These are phyloP conservation scores for Nesoenas mayeri DNA, from an alignment of 2,113 vertebrate genomes.

Conservation along the genomic window DNA sequence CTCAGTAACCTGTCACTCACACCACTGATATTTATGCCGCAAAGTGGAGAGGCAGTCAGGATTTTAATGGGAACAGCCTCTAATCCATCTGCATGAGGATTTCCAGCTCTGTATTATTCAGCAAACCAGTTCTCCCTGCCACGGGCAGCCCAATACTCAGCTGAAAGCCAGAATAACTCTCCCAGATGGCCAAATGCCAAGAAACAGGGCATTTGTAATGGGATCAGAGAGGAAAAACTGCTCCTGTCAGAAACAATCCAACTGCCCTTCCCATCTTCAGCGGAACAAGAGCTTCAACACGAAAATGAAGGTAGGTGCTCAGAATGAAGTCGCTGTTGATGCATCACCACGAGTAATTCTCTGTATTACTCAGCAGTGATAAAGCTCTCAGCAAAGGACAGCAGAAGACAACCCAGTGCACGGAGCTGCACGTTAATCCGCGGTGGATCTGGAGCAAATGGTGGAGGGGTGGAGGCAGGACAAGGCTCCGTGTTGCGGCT, in stretches of 20 bases:
- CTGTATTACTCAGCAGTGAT: neutral
- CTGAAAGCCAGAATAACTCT: neutral
- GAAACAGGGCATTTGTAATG: neutral
- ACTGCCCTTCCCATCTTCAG: neutral
- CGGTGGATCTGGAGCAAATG: neutral
- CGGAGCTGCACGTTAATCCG: neutral
- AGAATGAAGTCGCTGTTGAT: accelerated
- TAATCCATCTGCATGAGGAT: neutral
- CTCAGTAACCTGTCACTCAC: neutral
- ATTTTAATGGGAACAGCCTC: constrained; percentile 7
- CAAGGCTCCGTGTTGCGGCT: accelerated
- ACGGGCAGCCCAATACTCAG: neutral
- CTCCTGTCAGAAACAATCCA: constrained; percentile 11
- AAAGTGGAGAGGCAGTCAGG: neutral
- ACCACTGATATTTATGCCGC: neutral
- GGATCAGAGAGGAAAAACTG: constrained; percentile 11
- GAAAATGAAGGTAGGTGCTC: accelerated
- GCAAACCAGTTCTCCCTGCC: neutral
- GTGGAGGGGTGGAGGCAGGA: neutral
- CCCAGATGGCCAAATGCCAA: neutral
- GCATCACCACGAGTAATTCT: neutral
- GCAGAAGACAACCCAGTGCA: neutral
- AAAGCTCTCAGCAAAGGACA: neutral
- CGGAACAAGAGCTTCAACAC: neutral
- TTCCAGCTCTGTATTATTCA: neutral